A percentile compares a stretch with the other conserved stretches of the same genome.
Evolutionary conservation across 2,797 vertebrate species (phyloP).

Genomic region (Rhinella marina): DNA sequence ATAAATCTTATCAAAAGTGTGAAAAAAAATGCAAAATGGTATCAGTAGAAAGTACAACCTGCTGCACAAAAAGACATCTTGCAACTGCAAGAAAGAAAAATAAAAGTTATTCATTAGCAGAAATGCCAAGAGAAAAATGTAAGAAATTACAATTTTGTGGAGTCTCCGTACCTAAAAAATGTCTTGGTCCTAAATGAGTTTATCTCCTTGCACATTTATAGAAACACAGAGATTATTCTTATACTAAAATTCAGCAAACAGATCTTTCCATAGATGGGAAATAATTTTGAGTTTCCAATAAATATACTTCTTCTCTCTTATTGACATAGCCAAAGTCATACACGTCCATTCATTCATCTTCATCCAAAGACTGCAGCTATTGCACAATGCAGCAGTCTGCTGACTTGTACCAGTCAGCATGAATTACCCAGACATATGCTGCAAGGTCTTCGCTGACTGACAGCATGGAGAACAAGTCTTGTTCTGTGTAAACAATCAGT

Average conservation of each 20-base stretch:
- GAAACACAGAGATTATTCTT: neutral
- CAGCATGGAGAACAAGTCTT: conserved; percentile 39
- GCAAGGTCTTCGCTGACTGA: conserved; percentile 52
- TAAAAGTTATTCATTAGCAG: too few species aligned
- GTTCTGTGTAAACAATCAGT: conserved; percentile 32
- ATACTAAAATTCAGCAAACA: neutral
- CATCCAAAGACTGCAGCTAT: conserved; percentile 56
- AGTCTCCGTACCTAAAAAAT: too few species aligned
- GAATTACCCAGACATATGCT: conserved; percentile 50
- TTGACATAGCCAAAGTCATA: conserved; percentile 56
- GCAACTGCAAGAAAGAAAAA: too few species aligned
- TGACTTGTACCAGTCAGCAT: conserved; percentile 54
- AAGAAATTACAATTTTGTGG: too few species aligned
- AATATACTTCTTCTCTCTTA: conserved; percentile 30
- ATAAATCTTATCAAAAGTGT: too few species aligned
- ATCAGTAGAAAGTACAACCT: too few species aligned
- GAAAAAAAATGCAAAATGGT: too few species aligned
- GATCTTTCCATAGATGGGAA: neutral
- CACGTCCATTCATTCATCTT: conserved; percentile 51
- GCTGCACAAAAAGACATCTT: too few species aligned
- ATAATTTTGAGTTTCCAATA: neutral
- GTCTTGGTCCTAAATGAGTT: too few species aligned
- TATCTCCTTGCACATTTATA: neutral
- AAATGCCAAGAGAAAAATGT: too few species aligned
- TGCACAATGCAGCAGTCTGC: conserved; percentile 54